Evolutionary conservation across 2,797 vertebrate genomes (phyloP), one percentile per base, ranked within the genome.

Genomic region (Notamacropus eugenii): DNA sequence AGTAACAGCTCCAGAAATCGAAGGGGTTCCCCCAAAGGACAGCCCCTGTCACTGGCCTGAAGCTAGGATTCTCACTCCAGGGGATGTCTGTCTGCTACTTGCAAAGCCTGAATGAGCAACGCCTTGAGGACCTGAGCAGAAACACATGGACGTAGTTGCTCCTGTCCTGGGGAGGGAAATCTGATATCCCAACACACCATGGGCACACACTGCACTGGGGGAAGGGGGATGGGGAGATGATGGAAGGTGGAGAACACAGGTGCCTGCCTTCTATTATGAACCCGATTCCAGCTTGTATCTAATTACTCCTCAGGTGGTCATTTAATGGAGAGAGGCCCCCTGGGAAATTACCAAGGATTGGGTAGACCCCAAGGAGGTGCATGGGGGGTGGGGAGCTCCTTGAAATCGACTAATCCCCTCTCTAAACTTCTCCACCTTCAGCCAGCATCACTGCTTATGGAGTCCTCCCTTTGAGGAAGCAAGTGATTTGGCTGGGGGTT

Each of bases 391-490:
- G 56, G 93, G 50, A 31, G 67, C 12, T 0, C 31, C 40, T 55
- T 40, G 90, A 87, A 55, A 55, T 6, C 0, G 2, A 34, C 28
- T 5, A 82, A 46, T 87, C n/a, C n/a, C 54, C 58, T 58, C 57
- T 13, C 40, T 50, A 27, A 87, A 87, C 50, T 46, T 87, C 74
- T 28, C 10, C 74, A 46, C 74, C 74, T 87, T 87, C 74, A 87
- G 74, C 8, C 24, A 87, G 74, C 22, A 87, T 50, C 40, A 27
- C 74, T 50, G 74, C 74, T 87, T 87, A 12, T 50, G 40, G 74
- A 87, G 40, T 50, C 74, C 74, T 82, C 40, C 95, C 95, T 93
- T 93, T 90, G 96, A 98, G 97, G 97, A 98, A 97, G 98, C 96
- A 94, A 96, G 96, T 58, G 96, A 95, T 97, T 97, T 46, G 9